Conservation (phyloP, 2,113 vertebrate species). For the Nycticorax nycticorax region DNA sequence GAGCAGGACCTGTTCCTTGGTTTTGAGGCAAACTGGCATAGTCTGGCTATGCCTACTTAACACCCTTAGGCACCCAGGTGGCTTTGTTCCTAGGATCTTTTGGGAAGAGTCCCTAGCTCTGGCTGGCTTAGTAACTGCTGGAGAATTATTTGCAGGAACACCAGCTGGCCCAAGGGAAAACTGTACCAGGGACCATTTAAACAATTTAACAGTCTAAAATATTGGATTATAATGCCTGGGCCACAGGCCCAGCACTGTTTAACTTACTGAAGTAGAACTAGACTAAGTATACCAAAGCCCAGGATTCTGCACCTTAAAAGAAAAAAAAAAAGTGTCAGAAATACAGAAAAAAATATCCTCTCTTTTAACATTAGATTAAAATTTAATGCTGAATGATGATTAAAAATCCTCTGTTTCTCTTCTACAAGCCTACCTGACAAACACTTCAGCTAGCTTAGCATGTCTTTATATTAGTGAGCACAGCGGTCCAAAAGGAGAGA, state of each 20-base stretch:
- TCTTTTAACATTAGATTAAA: neutral
- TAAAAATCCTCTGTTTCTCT: slow-evolving; percentile 83
- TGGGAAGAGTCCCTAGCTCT: neutral
- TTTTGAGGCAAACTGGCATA: neutral
- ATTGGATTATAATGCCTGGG: neutral
- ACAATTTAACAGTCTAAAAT: neutral
- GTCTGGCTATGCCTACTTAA: neutral
- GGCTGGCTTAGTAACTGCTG: neutral
- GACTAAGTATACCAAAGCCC: slow-evolving; percentile 30
- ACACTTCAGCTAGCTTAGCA: slow-evolving; percentile 65
- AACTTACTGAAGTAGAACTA: neutral
- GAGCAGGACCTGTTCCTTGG: neutral
- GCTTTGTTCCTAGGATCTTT: neutral
- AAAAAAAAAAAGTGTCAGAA: slow-evolving; percentile 71
- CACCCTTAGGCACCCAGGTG: neutral
- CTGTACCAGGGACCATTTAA: neutral
- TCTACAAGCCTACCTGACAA: slow-evolving; percentile 76
- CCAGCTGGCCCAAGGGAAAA: neutral
- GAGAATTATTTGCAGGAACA: neutral
- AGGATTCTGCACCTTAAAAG: slow-evolving; percentile 76
- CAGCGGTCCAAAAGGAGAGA: neutral
- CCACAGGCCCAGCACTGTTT: neutral
- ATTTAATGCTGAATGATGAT: slow-evolving; percentile 12
- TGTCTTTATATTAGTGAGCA: neutral
- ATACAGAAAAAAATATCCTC: neutral